phyloP scores from a whole-genome alignment of 2,888 invertebrate species.

The Anoplius nigerrimus region DNA sequence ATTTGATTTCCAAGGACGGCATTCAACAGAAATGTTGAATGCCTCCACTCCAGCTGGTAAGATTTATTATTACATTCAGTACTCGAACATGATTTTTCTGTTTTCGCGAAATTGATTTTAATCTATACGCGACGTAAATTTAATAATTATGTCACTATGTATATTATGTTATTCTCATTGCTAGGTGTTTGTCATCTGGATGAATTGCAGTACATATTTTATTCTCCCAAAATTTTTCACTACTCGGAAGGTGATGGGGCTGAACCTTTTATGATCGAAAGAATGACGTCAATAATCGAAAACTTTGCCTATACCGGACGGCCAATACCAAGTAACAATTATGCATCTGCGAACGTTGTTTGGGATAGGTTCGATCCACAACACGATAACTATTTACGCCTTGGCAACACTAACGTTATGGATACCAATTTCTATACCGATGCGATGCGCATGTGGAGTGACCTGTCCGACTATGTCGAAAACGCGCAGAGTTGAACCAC shows the following conservation, averaged over 20 bases:
- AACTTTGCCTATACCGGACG: conserved; percentile 76
- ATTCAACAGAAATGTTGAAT: conserved; percentile 78
- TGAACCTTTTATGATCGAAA: conserved; percentile 73
- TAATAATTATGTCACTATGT: too few relatives aligned
- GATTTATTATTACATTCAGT: neutral
- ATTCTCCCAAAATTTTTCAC: conserved; percentile 66
- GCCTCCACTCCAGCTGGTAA: conserved; percentile 76
- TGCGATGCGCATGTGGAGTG: conserved; percentile 71
- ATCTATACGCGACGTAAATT: too few relatives aligned
- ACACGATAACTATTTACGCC: conserved; percentile 73
- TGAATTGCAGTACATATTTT: conserved; percentile 77
- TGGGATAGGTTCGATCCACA: conserved; percentile 70
- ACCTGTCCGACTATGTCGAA: too few relatives aligned
- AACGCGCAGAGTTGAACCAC: too few relatives aligned
- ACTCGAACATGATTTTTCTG: too few relatives aligned
- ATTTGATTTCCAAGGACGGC: conserved; percentile 79
- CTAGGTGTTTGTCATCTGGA: conserved; percentile 76
- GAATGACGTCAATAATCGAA: conserved; percentile 73
- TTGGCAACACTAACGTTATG: conserved; percentile 70
- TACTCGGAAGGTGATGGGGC: conserved; percentile 73
- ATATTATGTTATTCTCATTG: too few relatives aligned
- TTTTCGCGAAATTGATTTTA: too few relatives aligned
- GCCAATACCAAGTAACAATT: conserved; percentile 72
- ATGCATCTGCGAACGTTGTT: conserved; percentile 64
- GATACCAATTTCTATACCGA: conserved; percentile 66